phyloP scores from a whole-genome alignment of 2,113 vertebrate species.

The Halichoeres trimaculatus region DNA sequence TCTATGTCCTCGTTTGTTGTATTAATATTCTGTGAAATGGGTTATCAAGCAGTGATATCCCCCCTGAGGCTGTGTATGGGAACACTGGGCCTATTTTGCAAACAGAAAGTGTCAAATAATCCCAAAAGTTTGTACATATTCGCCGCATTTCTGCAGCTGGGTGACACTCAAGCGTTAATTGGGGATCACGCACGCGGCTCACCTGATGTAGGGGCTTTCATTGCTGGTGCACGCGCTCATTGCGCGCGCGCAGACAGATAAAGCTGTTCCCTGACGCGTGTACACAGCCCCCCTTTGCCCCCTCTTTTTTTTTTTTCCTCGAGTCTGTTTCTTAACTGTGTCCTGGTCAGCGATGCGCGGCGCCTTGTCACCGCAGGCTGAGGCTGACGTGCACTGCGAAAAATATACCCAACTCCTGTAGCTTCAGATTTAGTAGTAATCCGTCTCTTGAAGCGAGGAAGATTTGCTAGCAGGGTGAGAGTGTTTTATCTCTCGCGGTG shows the following conservation, averaged over 20 bases:
- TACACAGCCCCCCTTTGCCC: not conserved
- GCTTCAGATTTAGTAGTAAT: not conserved
- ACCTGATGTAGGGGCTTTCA: slow-evolving; percentile 5
- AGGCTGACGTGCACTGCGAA: slow-evolving; percentile 12
- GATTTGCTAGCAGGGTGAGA: not conserved
- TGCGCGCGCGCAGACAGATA: not conserved
- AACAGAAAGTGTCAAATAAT: not conserved
- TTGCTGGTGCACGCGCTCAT: not conserved
- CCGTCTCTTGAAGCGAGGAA: not conserved
- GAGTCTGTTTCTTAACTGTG: slow-evolving; percentile 4
- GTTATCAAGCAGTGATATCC: slow-evolving; percentile 3
- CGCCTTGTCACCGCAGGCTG: not conserved
- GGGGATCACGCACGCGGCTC: not conserved
- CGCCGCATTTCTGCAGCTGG: not conserved
- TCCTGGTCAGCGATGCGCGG: slow-evolving; percentile 35
- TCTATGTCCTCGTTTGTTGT: not conserved
- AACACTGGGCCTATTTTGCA: not conserved
- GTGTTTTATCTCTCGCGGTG: not conserved
- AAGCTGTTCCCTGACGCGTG: slow-evolving; percentile 2
- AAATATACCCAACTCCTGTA: not conserved
- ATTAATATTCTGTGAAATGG: not conserved
- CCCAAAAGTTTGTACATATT: slow-evolving; percentile 47
- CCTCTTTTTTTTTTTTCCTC: not conserved
- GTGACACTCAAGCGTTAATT: slow-evolving; percentile 33
- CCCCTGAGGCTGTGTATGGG: not conserved